Percentiles rank a stretch among this genome's conserved stretches.
Conservation (phyloP, 2,113 vertebrate species). For the Erythrocercus mccallii region DNA sequence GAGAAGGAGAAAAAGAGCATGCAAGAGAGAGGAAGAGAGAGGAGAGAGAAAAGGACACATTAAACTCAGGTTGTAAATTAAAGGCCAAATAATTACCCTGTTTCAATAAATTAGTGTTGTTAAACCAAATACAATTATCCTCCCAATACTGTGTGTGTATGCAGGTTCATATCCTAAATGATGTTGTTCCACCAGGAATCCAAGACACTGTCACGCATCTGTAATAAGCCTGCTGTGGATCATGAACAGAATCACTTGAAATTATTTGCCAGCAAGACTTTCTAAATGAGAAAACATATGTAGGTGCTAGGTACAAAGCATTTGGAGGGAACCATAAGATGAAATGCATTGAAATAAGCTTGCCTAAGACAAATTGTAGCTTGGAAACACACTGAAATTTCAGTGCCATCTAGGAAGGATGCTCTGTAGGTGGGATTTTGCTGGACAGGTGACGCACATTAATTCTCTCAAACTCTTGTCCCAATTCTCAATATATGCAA, state of each 20-base stretch:
- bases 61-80: conserved; percentile 2
- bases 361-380: conserved; percentile 8
- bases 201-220: not conserved
- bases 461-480: not conserved
- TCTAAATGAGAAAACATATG: conserved; percentile 38
- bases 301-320: not conserved
- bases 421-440: conserved; percentile 38
- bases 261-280: conserved; percentile 17
- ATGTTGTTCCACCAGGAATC: not conserved
- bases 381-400: conserved; percentile 43
- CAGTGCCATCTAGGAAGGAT: not conserved
- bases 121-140: not conserved
- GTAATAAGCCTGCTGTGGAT: not conserved
- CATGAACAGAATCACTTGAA: conserved; percentile 43
- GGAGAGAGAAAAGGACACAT: not conserved
- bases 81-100: not conserved
- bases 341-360: conserved; percentile 47
- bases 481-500: not conserved
- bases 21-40: not conserved
- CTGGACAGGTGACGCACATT: not conserved
- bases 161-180: conserved; percentile 1
- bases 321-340: conserved; percentile 19
- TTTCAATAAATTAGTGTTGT: conserved; percentile 16
- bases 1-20: not conserved
- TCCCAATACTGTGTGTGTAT: not conserved